Base-by-base conservation (phyloP, 2,888 invertebrate genomes). In the Nebria salina region DNA sequence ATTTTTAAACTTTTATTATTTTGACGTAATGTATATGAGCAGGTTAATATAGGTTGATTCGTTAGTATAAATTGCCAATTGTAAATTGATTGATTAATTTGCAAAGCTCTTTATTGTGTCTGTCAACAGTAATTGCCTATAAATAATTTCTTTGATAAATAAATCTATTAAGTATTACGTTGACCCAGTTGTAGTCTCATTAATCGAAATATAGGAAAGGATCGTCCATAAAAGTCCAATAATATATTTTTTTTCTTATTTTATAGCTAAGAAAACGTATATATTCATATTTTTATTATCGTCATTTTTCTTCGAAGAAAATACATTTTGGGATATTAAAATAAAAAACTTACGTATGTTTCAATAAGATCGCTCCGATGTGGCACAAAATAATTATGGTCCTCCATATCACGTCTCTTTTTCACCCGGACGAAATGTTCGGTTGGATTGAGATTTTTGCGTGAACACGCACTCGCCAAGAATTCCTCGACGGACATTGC, bases 401-500 rank as follows among this genome's bases (percentile, higher is more conserved):
- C 97, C 89, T 97, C 97, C 94, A 97, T 96, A 87, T 98, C 97
- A 85, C 96, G 93, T 85, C 97, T 94, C 89, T 97, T 97, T 90
- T 97, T 97, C 84, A 97, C 96, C 85, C 98, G 92, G 82, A 98
- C 96, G 90, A 98, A 98, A 90, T 98, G 98, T 89, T 98, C 98
- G 90, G 96, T 95, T 65, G 98, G 95, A 89, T 96, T 97, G 84
- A 98, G 93, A 85, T 95, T 96, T 88, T 97, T 96, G 85, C 97
- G 93, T 84, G 94, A 95, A 90, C 98, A 98, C 75, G 97, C 97
- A 85, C 94, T 95, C 72, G 96, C 97, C 84, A 98, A 91, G 89
- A 98, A 96, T 90, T 98, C 98, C 88, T 98, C 97, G 74, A 98
- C 97, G 64, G 97, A 95, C 96, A 98, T 98, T 83, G 95, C 95